Base-by-base conservation (phyloP, 2,113 vertebrate genomes). In the Gracilinanus agilis region DNA sequence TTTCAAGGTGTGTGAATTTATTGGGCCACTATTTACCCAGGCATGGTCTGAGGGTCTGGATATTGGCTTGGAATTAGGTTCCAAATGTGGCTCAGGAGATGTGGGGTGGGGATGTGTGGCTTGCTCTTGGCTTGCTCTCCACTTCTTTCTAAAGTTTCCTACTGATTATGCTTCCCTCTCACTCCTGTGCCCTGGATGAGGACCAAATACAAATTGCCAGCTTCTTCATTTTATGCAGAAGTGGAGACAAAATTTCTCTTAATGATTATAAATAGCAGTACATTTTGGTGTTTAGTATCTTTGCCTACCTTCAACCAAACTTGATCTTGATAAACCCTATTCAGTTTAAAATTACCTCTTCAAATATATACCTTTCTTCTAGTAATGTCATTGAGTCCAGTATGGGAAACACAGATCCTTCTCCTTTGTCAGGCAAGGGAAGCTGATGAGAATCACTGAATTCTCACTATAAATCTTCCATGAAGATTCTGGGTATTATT, bases 401-500 rank as follows among this genome's bases (percentile, higher is more conserved):
- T 6, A 23, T 5, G 67, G 34, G 16, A 83, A 83, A 83, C n/a
- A 40, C 40, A 34, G n/a, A 1, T 83, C 67, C 67, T 88, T 40
- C 19, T 21, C 56, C 83, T 95, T 95, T 93, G 53, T 6, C 90
- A 92, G 44, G 2, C 83, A 90, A 55, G 58, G 24, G 1, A 11
- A 91, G 49, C 9, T 92, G 24, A 75, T 90, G 2, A 8, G 9
- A 27, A 91, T 93, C 67, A 90, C 44, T 40, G 34, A 83, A 56
- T 29, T 95, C 40, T 40, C 67, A 19, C 23, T 90, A 0, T 91
- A 83, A 40, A 91, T 90, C 94, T 94, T 93, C 90, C 91, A 88
- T 55, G 44, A 90, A 94, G 3, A 54, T 67, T 40, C 95, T 40
- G 3, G 55, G 54, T 91, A 92, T 95, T 54, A 93, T 95, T 67